Base-by-base conservation (phyloP, 2,113 vertebrate species). In the Tetraodon nigroviridis region DNA sequence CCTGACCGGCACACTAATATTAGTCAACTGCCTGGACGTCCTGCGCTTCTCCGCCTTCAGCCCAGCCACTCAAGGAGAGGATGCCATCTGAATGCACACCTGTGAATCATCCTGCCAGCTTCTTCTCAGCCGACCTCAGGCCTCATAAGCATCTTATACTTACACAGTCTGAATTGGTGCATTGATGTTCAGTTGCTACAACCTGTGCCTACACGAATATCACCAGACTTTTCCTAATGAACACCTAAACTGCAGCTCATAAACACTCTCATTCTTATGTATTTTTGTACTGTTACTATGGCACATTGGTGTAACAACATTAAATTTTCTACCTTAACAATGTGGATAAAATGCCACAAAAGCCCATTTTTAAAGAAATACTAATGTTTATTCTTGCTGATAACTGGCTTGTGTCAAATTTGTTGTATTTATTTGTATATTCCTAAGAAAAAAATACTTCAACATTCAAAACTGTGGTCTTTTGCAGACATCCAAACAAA, bases 31-130 rank as follows among this genome's bases (percentile, higher is more conserved):
- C 17, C 80, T 98, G 87, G 97, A 98, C 71, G 73, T 90, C 42
- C 90, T 99, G 59, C 81, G 97, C n/a, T 92, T 94, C 16, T 92
- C 93, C 0, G 94, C 95, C 76, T 99, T 99, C 84, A 95, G 93
- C 73, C 91, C 92, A 0, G 69, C 80, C 3, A 83, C 92, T 69
- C 91, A 92, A 0, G 94, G 94, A 0, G 97, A 99, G 85, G 92
- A 89, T 5, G 92, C 93, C 65, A 94, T 97, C 83, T 99, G 87
- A 92, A 16, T 4, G 27, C 21, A 0, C 19, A 4, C 40, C 7
- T 16, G 6, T 46, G 14, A 17, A 17, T 46, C 44, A 16, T 46
- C 17, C 44, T 46, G 44, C 44, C 44, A 46, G 44, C 24, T 6
- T 52, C 12, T 8, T 11, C 51, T 32, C 42, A 22, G 41, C 51